A percentile compares a stretch with the other conserved stretches of the same genome.
Evolutionary conservation across 2,888 invertebrate genomes (phyloP).

Genomic region (Andrena marginata): DNA sequence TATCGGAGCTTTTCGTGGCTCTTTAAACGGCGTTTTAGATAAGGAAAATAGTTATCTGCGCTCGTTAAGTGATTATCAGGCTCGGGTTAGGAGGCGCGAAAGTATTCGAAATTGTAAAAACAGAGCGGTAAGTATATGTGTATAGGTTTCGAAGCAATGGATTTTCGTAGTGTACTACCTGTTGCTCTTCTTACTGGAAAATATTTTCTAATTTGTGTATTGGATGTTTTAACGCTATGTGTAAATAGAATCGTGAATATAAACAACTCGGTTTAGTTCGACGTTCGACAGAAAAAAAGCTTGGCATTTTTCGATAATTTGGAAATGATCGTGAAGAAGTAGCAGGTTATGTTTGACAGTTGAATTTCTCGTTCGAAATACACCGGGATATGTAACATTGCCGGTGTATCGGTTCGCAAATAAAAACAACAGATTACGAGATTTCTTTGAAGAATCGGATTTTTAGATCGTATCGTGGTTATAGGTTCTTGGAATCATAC

Average conservation of each 20-base stretch:
- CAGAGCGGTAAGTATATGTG: constrained; percentile 73
- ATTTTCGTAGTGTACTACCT: not conserved
- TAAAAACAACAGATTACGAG: no score
- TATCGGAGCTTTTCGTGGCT: constrained; percentile 62
- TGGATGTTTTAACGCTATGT: not conserved
- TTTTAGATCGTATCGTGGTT: no score
- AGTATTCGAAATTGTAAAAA: constrained; percentile 75
- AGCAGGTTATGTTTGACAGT: constrained; percentile 16
- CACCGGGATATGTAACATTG: no score
- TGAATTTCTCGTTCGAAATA: not conserved
- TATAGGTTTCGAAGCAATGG: not conserved
- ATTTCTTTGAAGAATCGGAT: no score
- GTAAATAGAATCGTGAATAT: not conserved
- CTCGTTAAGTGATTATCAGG: constrained; percentile 78
- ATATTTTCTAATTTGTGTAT: not conserved
- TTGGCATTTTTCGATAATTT: not conserved
- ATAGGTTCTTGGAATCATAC: no score
- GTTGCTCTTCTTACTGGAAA: not conserved
- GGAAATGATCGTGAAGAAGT: not conserved
- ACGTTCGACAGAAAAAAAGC: not conserved
- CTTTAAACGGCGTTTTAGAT: constrained; percentile 63
- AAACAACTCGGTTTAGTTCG: not conserved
- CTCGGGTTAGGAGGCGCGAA: constrained; percentile 77
- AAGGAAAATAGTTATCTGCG: constrained; percentile 81
- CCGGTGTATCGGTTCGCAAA: no score